phyloP scores from a whole-genome alignment of 2,113 vertebrate species.

The Chamaetylas fuelleborni region DNA sequence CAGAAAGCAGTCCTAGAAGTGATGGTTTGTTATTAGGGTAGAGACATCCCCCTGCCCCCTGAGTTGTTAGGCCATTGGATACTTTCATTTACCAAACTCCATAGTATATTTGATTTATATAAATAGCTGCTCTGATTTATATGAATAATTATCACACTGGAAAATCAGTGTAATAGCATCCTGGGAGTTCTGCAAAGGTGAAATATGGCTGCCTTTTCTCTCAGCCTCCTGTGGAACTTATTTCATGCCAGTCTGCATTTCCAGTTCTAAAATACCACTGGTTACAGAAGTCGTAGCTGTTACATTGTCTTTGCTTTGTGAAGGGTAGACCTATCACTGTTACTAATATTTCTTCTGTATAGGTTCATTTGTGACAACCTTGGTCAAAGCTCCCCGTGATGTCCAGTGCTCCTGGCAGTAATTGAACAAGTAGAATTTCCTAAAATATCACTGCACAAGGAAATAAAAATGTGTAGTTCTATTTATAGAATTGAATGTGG shows the following conservation, averaged over 20 bases:
- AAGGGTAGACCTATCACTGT: background rate
- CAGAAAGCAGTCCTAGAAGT: background rate
- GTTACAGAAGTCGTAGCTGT: background rate
- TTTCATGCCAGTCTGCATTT: background rate
- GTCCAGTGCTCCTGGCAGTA: background rate
- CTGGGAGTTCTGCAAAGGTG: background rate
- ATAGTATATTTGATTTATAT: background rate
- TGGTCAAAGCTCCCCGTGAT: background rate
- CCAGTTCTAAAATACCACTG: background rate
- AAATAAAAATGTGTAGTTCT: background rate
- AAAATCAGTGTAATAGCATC: background rate
- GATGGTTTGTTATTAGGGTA: background rate
- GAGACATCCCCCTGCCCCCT: background rate
- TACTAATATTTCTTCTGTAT: background rate
- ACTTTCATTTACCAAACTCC: background rate
- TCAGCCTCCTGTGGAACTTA: background rate
- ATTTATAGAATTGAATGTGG: background rate
- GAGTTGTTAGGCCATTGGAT: background rate
- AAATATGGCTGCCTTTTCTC: background rate
- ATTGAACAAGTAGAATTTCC: background rate
- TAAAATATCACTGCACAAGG: background rate
- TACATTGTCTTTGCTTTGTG: background rate
- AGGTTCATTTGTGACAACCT: background rate
- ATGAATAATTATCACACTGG: background rate
- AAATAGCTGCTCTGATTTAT: background rate